Conservation (phyloP, 2,113 vertebrate genomes). For the Anthoscopus minutus region DNA sequence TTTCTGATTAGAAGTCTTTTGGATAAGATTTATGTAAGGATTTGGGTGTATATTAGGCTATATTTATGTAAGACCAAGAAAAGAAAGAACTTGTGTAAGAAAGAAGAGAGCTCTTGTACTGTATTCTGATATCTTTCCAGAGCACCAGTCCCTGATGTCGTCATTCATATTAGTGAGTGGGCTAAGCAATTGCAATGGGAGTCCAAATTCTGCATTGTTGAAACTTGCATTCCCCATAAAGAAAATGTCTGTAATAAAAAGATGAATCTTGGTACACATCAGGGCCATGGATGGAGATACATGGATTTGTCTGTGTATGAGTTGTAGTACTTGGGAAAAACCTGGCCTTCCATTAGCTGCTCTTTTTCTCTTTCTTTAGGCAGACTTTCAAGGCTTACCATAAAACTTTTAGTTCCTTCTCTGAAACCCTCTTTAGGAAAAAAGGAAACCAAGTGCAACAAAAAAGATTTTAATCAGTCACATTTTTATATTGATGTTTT, state of each 20-base stretch:
- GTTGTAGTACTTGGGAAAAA: not conserved
- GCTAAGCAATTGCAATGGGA: not conserved
- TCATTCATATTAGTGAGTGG: not conserved
- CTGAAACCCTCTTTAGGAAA: not conserved
- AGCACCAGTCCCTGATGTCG: not conserved
- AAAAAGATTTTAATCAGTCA: not conserved
- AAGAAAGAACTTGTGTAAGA: not conserved
- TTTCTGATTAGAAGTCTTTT: constrained; percentile 31
- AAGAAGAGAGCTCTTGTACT: not conserved
- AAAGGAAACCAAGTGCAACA: not conserved
- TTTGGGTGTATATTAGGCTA: not conserved
- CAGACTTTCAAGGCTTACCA: not conserved
- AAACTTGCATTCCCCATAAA: not conserved
- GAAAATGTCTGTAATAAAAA: not conserved
- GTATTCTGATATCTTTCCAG: not conserved
- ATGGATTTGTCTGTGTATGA: not conserved
- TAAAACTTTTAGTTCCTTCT: not conserved
- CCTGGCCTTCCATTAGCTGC: not conserved
- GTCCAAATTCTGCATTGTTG: not conserved
- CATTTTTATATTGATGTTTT: not conserved
- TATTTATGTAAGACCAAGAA: not conserved
- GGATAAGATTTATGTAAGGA: not conserved
- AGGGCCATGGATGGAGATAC: not conserved
- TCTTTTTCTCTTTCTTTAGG: not conserved
- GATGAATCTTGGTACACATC: not conserved